phyloP scores from a whole-genome alignment of 64 coral and sea anemone species.

The Trachythela sp. region DNA sequence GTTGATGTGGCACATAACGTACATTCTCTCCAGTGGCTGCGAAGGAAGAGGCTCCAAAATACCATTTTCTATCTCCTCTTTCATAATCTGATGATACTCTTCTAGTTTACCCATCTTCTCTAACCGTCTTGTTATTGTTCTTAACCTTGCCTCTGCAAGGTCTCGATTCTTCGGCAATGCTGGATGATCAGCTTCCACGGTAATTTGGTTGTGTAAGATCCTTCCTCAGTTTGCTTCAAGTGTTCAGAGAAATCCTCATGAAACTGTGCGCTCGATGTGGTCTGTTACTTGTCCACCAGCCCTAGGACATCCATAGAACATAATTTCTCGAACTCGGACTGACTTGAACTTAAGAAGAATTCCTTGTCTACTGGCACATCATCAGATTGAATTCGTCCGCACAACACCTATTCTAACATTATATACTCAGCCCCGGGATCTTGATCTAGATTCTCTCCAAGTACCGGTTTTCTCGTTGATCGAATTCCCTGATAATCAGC shows the following conservation, averaged over 20 bases:
- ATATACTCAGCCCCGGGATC: slow-evolving; percentile 34
- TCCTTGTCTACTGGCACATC: neutral
- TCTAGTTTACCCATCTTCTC: slow-evolving; percentile 41
- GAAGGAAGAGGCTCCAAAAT: slow-evolving; percentile 7
- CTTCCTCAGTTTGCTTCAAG: slow-evolving; percentile 48
- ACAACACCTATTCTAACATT: slow-evolving; percentile 27
- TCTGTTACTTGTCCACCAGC: neutral
- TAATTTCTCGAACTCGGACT: slow-evolving; percentile 61
- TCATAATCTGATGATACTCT: neutral
- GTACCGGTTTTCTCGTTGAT: neutral
- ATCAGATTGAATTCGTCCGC: neutral
- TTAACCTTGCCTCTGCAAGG: slow-evolving; percentile 31
- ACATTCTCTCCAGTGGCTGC: neutral
- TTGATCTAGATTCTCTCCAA: slow-evolving; percentile 18
- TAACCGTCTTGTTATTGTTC: slow-evolving; percentile 48
- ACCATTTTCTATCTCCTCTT: neutral
- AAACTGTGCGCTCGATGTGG: neutral
- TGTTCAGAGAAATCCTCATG: slow-evolving; percentile 49
- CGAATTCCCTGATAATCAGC: neutral
- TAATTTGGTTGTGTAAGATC: slow-evolving; percentile 64
- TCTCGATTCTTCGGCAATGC: slow-evolving; percentile 48
- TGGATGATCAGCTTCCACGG: slow-evolving; percentile 59
- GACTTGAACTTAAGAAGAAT: slow-evolving; percentile 48
- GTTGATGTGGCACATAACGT: slow-evolving; percentile 37
- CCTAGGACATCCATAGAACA: slow-evolving; percentile 74